These are phyloP conservation scores for Drosophila tropicalis DNA, from an alignment of 1,140 invertebrate genomes.

Conservation along the genomic window DNA sequence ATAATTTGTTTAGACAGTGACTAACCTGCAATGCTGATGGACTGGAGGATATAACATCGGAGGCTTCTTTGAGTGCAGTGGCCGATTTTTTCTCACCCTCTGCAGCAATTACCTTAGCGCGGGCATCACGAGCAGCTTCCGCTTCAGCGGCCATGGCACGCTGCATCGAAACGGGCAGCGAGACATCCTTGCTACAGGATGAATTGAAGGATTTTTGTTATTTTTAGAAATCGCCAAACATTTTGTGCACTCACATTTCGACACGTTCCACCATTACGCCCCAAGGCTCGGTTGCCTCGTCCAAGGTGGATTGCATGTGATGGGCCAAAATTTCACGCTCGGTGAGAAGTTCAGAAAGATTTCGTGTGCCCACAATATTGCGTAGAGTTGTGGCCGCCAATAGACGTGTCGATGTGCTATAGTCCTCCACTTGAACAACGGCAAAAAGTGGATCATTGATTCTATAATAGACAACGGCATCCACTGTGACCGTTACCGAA, in stretches of 20 bases:
- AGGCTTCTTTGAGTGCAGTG: conserved; percentile 93
- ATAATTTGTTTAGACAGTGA: background rate
- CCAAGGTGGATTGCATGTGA: conserved; percentile 68
- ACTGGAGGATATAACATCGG: conserved; percentile 93
- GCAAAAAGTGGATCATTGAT: conserved; percentile 91
- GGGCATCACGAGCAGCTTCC: conserved; percentile 89
- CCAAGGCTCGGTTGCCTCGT: conserved; percentile 97
- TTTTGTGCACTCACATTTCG: conserved; percentile 90
- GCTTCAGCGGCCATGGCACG: conserved; percentile 95
- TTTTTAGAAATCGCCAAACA: too few relatives aligned
- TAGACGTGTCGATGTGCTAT: conserved; percentile 90
- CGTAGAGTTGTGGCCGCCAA: conserved; percentile 93
- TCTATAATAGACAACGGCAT: conserved; percentile 96
- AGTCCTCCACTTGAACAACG: conserved; percentile 90
- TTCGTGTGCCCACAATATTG: conserved; percentile 96
- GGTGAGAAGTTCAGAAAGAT: conserved; percentile 87
- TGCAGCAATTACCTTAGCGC: conserved; percentile 91
- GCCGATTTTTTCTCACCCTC: conserved; percentile 95
- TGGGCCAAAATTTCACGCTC: conserved; percentile 93
- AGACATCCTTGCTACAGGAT: conserved; percentile 91
- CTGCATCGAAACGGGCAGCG: conserved; percentile 92
- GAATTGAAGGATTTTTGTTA: background rate
- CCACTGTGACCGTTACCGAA: conserved; percentile 95
- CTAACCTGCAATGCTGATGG: conserved; percentile 89
- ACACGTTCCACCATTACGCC: conserved; percentile 98